phyloP scores from a whole-genome alignment of 2,888 invertebrate species.

The Anarsia innoxiella region DNA sequence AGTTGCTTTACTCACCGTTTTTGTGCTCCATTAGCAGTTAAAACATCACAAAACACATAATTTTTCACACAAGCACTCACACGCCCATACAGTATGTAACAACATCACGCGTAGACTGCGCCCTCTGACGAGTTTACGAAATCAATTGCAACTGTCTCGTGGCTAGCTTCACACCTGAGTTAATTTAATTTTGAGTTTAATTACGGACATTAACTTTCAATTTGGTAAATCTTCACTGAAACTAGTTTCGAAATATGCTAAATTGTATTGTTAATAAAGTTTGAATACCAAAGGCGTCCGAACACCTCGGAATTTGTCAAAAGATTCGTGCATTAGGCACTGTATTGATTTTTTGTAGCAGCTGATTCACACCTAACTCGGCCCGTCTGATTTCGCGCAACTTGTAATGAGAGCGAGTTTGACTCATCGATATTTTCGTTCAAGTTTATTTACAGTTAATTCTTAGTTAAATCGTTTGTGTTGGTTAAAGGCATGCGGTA shows the following conservation, averaged over 20 bases:
- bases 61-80: slow-evolving; percentile 71
- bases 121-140: slow-evolving; percentile 54
- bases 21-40: slow-evolving; percentile 51
- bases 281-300: no score
- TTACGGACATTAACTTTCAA: slow-evolving; percentile 27
- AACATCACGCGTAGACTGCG: slow-evolving; percentile 72
- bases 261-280: no score
- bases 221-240: slow-evolving; percentile 26
- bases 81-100: slow-evolving; percentile 70
- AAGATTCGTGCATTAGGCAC: slow-evolving; percentile 25
- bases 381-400: slow-evolving; percentile 45
- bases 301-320: slow-evolving; percentile 15
- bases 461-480: slow-evolving; percentile 1
- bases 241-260: slow-evolving; percentile 17
- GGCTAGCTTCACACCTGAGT: slow-evolving; percentile 46
- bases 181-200: slow-evolving; percentile 47
- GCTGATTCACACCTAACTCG: slow-evolving; percentile 50
- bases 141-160: slow-evolving; percentile 39
- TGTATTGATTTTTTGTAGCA: slow-evolving; percentile 65
- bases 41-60: slow-evolving; percentile 68
- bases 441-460: slow-evolving; percentile 20
- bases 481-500: slow-evolving; percentile 1
- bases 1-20: slow-evolving; percentile 56
- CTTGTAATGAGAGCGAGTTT: slow-evolving; percentile 31
- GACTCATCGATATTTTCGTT: slow-evolving; percentile 54